Evolutionary conservation across 2,797 vertebrate genomes (phyloP).

Genomic region (Todus mexicanus): DNA sequence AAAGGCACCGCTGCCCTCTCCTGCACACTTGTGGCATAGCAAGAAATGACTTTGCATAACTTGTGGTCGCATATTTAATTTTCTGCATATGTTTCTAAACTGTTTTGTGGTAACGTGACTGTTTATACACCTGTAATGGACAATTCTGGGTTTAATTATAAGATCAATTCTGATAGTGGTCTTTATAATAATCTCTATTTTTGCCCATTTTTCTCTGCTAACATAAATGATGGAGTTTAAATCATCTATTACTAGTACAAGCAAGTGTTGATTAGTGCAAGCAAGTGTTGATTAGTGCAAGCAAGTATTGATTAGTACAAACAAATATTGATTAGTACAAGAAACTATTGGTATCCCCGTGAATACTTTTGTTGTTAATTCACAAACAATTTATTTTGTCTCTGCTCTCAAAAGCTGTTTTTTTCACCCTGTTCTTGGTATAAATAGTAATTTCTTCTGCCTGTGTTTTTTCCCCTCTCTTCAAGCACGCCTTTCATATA

Average conservation of each 20-base stretch:
- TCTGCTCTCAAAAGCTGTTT: slow-evolving; percentile 46
- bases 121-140: accelerated
- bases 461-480: slow-evolving; percentile 81
- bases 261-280: neutral
- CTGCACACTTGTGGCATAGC: neutral
- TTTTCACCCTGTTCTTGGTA: slow-evolving; percentile 75
- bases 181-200: neutral
- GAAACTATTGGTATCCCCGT: neutral
- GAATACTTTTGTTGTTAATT: neutral
- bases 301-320: neutral
- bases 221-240: neutral
- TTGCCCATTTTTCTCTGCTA: neutral
- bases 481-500: slow-evolving; percentile 99
- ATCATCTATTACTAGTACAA: neutral
- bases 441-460: slow-evolving; percentile 88
- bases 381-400: neutral
- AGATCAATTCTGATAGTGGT: neutral
- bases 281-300: neutral
- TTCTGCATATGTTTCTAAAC: neutral
- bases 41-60: neutral
- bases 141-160: neutral
- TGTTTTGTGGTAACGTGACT: neutral
- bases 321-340: neutral
- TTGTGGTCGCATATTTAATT: neutral
- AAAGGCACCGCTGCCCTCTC: slow-evolving; percentile 68